These are phyloP conservation scores for Puntigrus tetrazona DNA, from an alignment of 2,113 vertebrate species.

Conservation along the genomic window DNA sequence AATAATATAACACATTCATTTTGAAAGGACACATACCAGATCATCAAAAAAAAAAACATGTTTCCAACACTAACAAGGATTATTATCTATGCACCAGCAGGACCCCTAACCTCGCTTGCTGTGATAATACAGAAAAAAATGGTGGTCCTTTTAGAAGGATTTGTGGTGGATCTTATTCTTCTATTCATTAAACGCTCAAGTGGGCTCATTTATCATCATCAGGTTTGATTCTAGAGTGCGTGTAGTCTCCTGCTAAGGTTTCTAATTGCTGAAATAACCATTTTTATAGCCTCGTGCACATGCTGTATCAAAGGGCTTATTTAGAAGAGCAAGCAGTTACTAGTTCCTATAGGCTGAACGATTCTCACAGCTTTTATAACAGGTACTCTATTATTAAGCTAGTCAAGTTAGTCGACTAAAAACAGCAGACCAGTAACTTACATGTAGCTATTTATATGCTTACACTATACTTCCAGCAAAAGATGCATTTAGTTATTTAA, in stretches of 20 bases:
- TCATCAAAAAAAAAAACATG: too few species aligned
- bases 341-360: background rate
- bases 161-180: too few species aligned
- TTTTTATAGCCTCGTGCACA: background rate
- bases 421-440: background rate
- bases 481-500: too few species aligned
- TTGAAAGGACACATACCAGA: too few species aligned
- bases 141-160: too few species aligned
- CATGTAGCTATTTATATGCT: background rate
- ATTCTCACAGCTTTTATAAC: background rate
- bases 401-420: background rate
- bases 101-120: too few species aligned
- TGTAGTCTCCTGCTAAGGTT: background rate
- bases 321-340: background rate
- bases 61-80: too few species aligned
- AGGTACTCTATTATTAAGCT: background rate
- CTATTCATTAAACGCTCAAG: too few species aligned
- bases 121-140: too few species aligned
- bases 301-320: background rate
- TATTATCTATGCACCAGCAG: too few species aligned
- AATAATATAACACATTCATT: background rate
- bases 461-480: background rate
- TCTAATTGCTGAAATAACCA: background rate
- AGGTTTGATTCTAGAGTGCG: too few species aligned
- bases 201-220: too few species aligned